phyloP scores from a whole-genome alignment of 2,888 invertebrate genomes.

The Aleiodes alternator region DNA sequence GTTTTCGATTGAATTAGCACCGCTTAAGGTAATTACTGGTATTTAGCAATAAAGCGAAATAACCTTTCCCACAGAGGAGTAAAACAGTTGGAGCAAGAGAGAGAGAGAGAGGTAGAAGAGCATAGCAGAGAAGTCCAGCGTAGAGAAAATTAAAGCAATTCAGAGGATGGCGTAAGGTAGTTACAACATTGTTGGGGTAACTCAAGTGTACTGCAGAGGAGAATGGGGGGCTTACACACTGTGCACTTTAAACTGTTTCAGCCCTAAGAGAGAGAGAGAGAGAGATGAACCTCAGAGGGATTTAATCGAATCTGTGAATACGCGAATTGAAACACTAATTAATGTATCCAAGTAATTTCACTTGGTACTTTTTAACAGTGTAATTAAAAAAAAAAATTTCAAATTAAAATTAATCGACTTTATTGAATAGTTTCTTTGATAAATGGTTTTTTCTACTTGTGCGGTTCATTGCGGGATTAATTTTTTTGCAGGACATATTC shows the following conservation, averaged over 20 bases:
- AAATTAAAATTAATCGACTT: background rate
- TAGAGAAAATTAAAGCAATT: conserved; percentile 59
- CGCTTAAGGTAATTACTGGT: conserved; percentile 50
- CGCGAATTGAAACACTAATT: conserved; percentile 45
- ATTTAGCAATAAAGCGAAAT: conserved; percentile 49
- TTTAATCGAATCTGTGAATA: conserved; percentile 46
- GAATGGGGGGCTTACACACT: conserved; percentile 22
- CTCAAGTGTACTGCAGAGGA: conserved; percentile 24
- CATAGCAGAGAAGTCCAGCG: conserved; percentile 54
- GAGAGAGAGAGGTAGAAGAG: background rate
- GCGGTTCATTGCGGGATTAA: too few species aligned
- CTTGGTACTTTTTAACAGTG: conserved; percentile 21
- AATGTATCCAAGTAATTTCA: conserved; percentile 26
- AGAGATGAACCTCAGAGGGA: conserved; percentile 3
- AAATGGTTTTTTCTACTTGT: too few species aligned
- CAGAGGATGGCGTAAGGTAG: conserved; percentile 55
- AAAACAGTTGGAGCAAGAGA: background rate
- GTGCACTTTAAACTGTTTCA: conserved; percentile 28
- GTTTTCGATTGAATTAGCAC: conserved; percentile 48
- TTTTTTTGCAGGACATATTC: too few species aligned
- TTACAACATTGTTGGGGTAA: conserved; percentile 57
- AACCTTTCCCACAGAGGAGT: conserved; percentile 31
- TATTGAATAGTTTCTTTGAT: background rate
- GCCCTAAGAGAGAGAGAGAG: background rate
- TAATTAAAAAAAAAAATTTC: background rate